These are phyloP conservation scores for Psylliodes chrysocephalus DNA, from an alignment of 2,888 invertebrate genomes.

Conservation along the genomic window DNA sequence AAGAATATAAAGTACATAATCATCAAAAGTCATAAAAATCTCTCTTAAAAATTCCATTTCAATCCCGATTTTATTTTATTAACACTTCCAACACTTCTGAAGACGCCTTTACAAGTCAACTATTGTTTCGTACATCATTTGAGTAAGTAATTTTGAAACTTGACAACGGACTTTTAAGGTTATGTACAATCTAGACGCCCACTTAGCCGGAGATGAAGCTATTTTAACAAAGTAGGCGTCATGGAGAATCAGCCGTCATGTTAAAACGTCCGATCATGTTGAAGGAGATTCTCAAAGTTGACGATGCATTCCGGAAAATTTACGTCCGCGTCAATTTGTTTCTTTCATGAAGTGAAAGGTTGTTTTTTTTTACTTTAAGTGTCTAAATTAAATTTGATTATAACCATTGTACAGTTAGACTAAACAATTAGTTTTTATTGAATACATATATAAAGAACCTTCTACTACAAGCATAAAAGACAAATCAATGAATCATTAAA, in stretches of 20 bases:
- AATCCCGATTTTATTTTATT: conserved; percentile 26
- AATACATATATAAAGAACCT: no score
- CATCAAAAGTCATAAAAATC: neutral
- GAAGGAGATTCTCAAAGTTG: neutral
- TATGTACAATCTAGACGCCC: conserved; percentile 12
- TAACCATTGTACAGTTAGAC: no score
- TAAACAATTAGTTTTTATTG: no score
- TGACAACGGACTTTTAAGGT: conserved; percentile 16
- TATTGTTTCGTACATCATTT: conserved; percentile 27
- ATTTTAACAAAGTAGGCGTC: conserved; percentile 29
- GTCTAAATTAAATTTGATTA: no score
- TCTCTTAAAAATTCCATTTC: neutral
- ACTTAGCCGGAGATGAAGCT: conserved; percentile 20
- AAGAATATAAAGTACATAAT: no score
- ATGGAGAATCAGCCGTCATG: conserved; percentile 12
- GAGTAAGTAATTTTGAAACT: conserved; percentile 14
- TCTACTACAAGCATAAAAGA: no score
- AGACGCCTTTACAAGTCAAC: conserved; percentile 22
- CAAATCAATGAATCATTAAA: no score
- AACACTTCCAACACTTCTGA: conserved; percentile 16
- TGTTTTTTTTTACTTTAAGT: neutral
- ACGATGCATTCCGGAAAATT: conserved; percentile 10
- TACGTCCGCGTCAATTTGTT: conserved; percentile 11
- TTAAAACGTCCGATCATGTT: conserved; percentile 15
- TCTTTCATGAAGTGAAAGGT: neutral